Base-by-base conservation (phyloP, 1,140 invertebrate genomes). In the Paralvinella palmiformis region DNA sequence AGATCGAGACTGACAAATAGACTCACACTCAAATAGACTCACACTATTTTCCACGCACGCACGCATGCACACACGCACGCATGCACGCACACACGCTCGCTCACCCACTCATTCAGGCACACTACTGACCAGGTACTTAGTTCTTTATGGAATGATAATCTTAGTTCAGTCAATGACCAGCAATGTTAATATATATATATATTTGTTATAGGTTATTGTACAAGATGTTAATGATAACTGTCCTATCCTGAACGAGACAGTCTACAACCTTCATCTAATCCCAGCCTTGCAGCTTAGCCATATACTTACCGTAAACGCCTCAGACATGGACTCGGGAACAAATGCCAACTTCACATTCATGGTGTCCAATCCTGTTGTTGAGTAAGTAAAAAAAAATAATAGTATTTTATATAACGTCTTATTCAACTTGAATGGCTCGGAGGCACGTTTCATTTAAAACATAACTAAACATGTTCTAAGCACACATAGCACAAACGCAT, bases 221-320 rank as follows among this genome's bases (percentile, higher is more conserved):
- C 27, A 53, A n/a, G 71, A 73, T 59, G 55, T 71, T 2, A 73
- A 73, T 59, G 71, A 73, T 41, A 73, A 73, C 60, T 73, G 71
- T 48, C 71, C 71, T 17, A 60, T 63, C 27, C 22, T 73, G 22
- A 66, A 66, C 24, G 33, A 66, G 36, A 66, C 65, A 2, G 29
- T 10, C 13, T 68, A 62, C 58, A 17, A 57, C 22, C 29, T 69
- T 27, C 33, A 22, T n/a, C 63, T 67, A 31, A 59, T 67, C 20
- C 71, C 71, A 17, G 65, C 70, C 10, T 62, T 73, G 7, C 63
- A 69, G 53, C 3, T 44, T 0, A 10, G 36, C 29, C 61, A 70
- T 13, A 65, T 73, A 15, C 62, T 64, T 1, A 44, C 56, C 24
- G 36, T 73, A 2, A 64, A 24, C 36, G 67, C 69, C 45, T 44